Conservation (phyloP, 2,888 invertebrate species). For the Rhodophaea formosa region DNA sequence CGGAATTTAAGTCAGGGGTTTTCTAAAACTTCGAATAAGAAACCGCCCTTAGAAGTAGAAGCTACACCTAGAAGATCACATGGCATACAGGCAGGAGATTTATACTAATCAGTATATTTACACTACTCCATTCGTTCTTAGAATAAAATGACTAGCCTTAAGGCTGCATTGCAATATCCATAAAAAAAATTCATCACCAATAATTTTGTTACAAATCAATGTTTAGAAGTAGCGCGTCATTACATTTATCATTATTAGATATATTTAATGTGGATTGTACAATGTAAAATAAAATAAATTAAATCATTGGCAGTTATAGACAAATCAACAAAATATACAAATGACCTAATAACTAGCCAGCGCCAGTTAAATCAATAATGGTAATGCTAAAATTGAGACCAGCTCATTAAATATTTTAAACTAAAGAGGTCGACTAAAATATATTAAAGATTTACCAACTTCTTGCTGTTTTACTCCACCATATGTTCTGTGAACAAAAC, state of each 20-base stretch:
- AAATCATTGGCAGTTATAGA: too few species aligned
- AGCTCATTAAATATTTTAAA: conserved; percentile 37
- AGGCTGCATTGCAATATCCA: conserved; percentile 4
- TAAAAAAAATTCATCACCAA: not conserved
- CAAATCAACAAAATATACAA: too few species aligned
- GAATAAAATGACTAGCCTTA: conserved; percentile 14
- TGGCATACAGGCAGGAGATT: conserved; percentile 63
- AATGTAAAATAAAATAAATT: too few species aligned
- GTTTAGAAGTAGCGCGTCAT: not conserved
- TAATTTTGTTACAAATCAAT: not conserved
- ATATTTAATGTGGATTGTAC: too few species aligned
- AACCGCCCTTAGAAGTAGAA: conserved; percentile 46
- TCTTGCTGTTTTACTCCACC: conserved; percentile 60
- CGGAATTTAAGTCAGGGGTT: not conserved
- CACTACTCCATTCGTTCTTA: conserved; percentile 15
- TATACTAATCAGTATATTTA: conserved; percentile 35
- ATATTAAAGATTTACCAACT: conserved; percentile 11
- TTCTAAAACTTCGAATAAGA: conserved; percentile 4
- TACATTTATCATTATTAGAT: too few species aligned
- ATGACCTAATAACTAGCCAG: too few species aligned
- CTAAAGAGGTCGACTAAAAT: conserved; percentile 31
- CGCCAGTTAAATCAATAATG: too few species aligned
- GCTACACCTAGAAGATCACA: conserved; percentile 73
- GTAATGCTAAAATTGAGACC: conserved; percentile 35
- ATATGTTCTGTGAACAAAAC: conserved; percentile 63